Evolutionary conservation across 2,888 invertebrate species (phyloP).

Genomic region (Cantharis rufa): DNA sequence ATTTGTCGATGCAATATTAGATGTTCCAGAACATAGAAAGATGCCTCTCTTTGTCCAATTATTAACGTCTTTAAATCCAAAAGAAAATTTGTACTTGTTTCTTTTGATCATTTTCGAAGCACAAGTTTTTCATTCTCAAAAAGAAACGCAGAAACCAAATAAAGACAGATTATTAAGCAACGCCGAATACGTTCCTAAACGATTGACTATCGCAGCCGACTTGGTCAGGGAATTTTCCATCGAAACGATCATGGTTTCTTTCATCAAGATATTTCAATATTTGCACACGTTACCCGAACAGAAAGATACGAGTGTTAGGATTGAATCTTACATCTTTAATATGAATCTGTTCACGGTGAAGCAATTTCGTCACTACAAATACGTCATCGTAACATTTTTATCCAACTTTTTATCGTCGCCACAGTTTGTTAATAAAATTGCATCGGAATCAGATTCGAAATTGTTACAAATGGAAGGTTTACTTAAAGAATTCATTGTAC

Average conservation of each 20-base stretch:
- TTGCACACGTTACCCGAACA: constrained; percentile 70
- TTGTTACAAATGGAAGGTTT: constrained; percentile 61
- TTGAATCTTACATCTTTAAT: constrained; percentile 60
- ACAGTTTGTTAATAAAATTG: constrained; percentile 70
- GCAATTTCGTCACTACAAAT: constrained; percentile 84
- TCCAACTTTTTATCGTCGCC: constrained; percentile 69
- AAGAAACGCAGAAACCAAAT: constrained; percentile 54
- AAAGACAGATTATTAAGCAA: constrained; percentile 37
- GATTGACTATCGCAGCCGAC: constrained; percentile 70
- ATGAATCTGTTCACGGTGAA: constrained; percentile 68
- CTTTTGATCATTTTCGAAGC: constrained; percentile 72
- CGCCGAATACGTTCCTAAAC: constrained; percentile 57
- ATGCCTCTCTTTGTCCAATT: constrained; percentile 79
- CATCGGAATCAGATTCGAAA: constrained; percentile 58
- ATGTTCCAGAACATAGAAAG: constrained; percentile 92
- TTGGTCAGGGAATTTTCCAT: constrained; percentile 71
- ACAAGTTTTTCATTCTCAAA: constrained; percentile 64
- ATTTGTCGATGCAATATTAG: constrained; percentile 87
- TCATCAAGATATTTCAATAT: constrained; percentile 69
- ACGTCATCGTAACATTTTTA: constrained; percentile 75
- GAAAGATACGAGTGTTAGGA: constrained; percentile 57
- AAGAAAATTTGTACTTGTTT: constrained; percentile 73
- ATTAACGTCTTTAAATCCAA: constrained; percentile 70
- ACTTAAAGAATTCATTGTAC: constrained; percentile 73
- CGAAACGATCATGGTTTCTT: constrained; percentile 64